Percentiles rank a stretch among this genome's conserved stretches.
Conservation (phyloP, 2,888 invertebrate species). For the Polia nebulosa region DNA sequence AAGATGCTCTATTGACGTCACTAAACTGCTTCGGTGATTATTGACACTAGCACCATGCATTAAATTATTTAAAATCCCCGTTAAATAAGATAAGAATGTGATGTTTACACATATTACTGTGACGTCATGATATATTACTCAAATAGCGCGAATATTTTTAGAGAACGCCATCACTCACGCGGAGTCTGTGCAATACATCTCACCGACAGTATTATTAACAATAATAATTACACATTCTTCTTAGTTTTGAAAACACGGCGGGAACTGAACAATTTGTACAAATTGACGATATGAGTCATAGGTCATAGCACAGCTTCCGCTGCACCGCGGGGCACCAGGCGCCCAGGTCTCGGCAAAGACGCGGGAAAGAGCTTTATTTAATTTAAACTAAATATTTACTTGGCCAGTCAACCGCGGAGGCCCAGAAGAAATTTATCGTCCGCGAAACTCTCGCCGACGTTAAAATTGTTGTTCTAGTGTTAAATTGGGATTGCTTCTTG, state of each 20-base stretch:
- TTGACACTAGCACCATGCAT: slow-evolving; percentile 18
- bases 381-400: slow-evolving; percentile 55
- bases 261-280: slow-evolving; percentile 12
- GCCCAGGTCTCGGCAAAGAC: neutral
- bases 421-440: slow-evolving; percentile 47
- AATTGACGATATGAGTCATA: neutral
- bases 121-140: slow-evolving; percentile 23
- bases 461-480: slow-evolving; percentile 40
- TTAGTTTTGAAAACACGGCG: neutral
- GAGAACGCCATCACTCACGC: slow-evolving; percentile 29
- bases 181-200: slow-evolving; percentile 33
- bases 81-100: slow-evolving; percentile 22
- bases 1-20: neutral
- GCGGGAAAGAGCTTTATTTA: slow-evolving; percentile 17
- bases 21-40: neutral
- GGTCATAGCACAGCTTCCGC: neutral
- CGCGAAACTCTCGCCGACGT: slow-evolving; percentile 22
- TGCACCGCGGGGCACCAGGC: neutral
- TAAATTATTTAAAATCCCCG: slow-evolving; percentile 8
- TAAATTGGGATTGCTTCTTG: slow-evolving; percentile 53
- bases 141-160: slow-evolving; percentile 41
- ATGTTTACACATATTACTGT: slow-evolving; percentile 22
- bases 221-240: slow-evolving; percentile 29
- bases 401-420: slow-evolving; percentile 19
- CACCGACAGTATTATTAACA: slow-evolving; percentile 40